Conservation (phyloP, 53 echinoderm and acorn worm genomes). For the Arbacia lixula region DNA sequence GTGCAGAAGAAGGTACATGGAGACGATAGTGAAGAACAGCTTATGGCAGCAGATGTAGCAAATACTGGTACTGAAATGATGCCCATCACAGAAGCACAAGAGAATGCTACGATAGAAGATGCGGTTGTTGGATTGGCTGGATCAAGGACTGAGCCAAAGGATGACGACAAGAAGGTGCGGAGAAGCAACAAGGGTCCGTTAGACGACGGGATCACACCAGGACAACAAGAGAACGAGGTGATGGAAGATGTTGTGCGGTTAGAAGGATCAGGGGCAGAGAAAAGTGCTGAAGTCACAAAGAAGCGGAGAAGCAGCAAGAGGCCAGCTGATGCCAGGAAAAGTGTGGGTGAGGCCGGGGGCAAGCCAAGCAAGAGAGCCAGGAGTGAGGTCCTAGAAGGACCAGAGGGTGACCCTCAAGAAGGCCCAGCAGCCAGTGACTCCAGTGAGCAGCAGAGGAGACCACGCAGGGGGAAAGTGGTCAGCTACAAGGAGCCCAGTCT, state of each 20-base stretch:
- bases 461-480: constrained; percentile 44
- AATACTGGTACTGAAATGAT: not conserved
- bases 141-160: not conserved
- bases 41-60: not conserved
- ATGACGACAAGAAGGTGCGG: too few species aligned
- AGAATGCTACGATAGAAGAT: not conserved
- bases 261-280: not conserved
- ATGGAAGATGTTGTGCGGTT: not conserved
- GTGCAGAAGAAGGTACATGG: too few species aligned
- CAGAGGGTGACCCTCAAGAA: too few species aligned
- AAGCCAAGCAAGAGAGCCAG: constrained; percentile 11
- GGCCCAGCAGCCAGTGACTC: not conserved
- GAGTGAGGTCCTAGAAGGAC: not conserved
- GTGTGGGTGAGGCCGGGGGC: not conserved
- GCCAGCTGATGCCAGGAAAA: not conserved
- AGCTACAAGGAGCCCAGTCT: constrained; percentile 70
- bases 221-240: too few species aligned
- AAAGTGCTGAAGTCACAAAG: not conserved
- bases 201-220: too few species aligned
- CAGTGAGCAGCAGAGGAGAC: constrained; percentile 1
- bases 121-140: not conserved
- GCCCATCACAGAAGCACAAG: not conserved
- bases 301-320: constrained; percentile 10
- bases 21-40: not conserved
- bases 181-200: too few species aligned